Evolutionary conservation across 2,113 vertebrate species (phyloP).

Genomic region (Etheostoma spectabile): DNA sequence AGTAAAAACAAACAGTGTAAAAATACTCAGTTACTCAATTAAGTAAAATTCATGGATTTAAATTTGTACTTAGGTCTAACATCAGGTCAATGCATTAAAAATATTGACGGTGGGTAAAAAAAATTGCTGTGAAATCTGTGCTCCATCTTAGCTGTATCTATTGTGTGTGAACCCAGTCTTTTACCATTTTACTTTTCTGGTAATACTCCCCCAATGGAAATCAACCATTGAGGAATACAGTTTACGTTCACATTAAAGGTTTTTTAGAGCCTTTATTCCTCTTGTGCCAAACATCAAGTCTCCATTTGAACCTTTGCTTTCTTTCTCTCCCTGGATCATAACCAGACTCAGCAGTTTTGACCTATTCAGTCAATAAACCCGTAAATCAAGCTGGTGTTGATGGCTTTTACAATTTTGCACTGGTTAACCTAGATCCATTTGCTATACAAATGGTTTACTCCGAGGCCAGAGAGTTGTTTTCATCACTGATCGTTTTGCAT

Average conservation of each 20-base stretch:
- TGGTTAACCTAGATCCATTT: conserved; percentile 51
- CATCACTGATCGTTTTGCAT: conserved; percentile 2
- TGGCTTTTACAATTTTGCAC: conserved; percentile 61
- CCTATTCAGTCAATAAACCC: conserved; percentile 63
- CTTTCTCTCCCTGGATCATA: conserved; percentile 47
- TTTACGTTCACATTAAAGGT: conserved; percentile 45
- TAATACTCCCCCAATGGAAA: conserved; percentile 37
- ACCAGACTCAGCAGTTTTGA: conserved; percentile 70
- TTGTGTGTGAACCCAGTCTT: conserved; percentile 18
- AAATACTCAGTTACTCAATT: neutral
- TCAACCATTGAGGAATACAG: conserved; percentile 46
- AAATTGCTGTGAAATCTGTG: conserved; percentile 23
- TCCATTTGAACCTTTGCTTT: conserved; percentile 41
- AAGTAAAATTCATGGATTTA: neutral
- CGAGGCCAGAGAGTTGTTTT: conserved; percentile 10
- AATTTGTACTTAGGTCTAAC: neutral
- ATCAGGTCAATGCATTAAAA: conserved; percentile 2
- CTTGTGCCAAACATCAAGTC: conserved; percentile 44
- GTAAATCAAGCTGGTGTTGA: conserved; percentile 62
- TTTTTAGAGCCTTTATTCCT: conserved; percentile 55
- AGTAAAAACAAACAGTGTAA: neutral
- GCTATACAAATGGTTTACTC: conserved; percentile 14
- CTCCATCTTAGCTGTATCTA: conserved; percentile 8
- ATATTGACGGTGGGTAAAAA: conserved; percentile 5
- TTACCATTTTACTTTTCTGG: conserved; percentile 13